A percentile compares a stretch with the other conserved stretches of the same genome.
Evolutionary conservation across 92 coral and sea anemone genomes (phyloP).

Genomic region (Umimayanthus chanpuru): DNA sequence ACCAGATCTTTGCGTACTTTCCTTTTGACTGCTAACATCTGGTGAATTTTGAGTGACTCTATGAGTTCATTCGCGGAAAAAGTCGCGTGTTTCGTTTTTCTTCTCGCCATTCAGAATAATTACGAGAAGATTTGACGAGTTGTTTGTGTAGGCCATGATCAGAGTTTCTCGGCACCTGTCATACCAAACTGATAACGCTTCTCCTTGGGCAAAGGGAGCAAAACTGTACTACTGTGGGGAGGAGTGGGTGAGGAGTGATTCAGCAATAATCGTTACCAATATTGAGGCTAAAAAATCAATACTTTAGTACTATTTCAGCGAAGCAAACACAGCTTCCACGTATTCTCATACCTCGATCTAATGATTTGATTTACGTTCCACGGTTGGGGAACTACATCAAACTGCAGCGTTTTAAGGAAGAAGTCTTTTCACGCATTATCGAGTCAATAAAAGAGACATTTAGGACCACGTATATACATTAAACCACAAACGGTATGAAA

Average conservation of each 20-base stretch:
- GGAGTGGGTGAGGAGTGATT: not conserved
- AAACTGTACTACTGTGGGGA: slow-evolving; percentile 1
- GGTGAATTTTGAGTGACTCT: slow-evolving; percentile 36
- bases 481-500: too few relatives aligned
- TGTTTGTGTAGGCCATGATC: not conserved
- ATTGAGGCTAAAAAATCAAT: not conserved
- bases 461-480: too few relatives aligned
- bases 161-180: slow-evolving; percentile 16
- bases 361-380: too few relatives aligned
- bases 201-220: not conserved
- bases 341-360: not conserved
- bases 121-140: slow-evolving; percentile 16
- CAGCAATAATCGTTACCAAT: not conserved
- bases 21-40: slow-evolving; percentile 24
- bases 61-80: slow-evolving; percentile 23
- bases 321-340: not conserved
- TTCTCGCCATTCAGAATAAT: not conserved
- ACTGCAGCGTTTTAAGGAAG: not conserved
- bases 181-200: not conserved
- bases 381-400: not conserved
- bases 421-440: too few relatives aligned
- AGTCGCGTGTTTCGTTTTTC: slow-evolving; percentile 9
- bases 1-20: slow-evolving; percentile 39
- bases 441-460: too few relatives aligned
- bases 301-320: not conserved